A percentile compares a stretch with the other conserved stretches of the same genome.
Conservation (phyloP, 2,113 vertebrate species). For the Eira barbara region DNA sequence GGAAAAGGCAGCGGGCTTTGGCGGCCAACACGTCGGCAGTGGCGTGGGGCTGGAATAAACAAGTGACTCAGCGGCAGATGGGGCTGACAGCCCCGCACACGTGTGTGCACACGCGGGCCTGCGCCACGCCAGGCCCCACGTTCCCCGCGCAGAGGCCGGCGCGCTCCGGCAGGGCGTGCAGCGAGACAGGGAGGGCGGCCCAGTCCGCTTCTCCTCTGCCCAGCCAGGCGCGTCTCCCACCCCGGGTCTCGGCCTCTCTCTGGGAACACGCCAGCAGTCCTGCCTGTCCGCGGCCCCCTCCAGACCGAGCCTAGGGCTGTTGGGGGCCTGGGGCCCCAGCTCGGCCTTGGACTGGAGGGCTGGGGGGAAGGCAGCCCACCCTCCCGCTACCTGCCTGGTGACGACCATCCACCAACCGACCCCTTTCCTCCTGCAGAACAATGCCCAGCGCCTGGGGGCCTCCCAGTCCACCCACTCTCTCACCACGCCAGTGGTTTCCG, state of each 20-base stretch:
- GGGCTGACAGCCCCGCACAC: conserved; percentile 67
- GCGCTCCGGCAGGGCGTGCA: neutral
- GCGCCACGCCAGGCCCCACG: conserved; percentile 2
- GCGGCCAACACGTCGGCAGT: conserved; percentile 70
- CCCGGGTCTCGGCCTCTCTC: neutral
- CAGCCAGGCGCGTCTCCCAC: too few relatives aligned
- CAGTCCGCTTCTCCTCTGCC: too few relatives aligned
- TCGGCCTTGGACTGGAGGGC: neutral
- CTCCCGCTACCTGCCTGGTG: neutral
- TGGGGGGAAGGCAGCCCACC: neutral
- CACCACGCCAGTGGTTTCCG: conserved; percentile 85
- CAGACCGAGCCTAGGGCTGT: too few relatives aligned
- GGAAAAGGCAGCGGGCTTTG: conserved; percentile 72
- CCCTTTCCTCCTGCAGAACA: conserved; percentile 84
- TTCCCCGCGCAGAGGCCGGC: conserved; percentile 7
- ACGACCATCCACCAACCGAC: neutral
- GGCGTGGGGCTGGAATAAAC: conserved; percentile 72
- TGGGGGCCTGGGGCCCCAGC: neutral
- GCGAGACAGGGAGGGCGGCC: too few relatives aligned
- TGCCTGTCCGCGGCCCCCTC: neutral
- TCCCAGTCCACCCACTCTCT: conserved; percentile 87
- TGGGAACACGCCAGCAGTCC: neutral
- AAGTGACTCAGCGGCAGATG: conserved; percentile 78
- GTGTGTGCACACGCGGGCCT: conserved; percentile 59
- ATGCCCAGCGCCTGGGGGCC: conserved; percentile 91